These are phyloP conservation scores for Brachyrhaphis roseni DNA, from an alignment of 2,797 vertebrate genomes.

Conservation along the genomic window DNA sequence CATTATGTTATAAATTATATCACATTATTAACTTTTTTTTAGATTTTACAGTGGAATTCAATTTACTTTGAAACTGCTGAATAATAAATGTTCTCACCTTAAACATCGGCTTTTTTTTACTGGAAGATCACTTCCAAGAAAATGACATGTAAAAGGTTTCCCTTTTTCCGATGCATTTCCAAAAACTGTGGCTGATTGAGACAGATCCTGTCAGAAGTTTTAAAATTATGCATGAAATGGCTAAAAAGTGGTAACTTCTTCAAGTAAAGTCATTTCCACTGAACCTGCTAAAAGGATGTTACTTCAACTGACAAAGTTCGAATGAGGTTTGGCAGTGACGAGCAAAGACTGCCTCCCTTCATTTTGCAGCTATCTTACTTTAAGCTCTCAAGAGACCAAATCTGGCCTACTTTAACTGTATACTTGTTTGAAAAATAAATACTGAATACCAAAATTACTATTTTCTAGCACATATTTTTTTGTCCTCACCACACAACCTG, in stretches of 20 bases:
- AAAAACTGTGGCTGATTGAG: conserved; percentile 31
- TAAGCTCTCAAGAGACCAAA: conserved; percentile 52
- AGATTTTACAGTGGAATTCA: neutral
- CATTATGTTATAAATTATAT: conserved; percentile 1
- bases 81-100: neutral
- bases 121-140: neutral
- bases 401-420: conserved; percentile 66
- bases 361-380: conserved; percentile 50
- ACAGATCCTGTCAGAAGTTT: conserved; percentile 48
- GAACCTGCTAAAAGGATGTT: conserved; percentile 45
- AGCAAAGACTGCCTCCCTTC: conserved; percentile 43
- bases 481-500: neutral
- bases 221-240: conserved; percentile 54
- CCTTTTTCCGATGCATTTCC: neutral
- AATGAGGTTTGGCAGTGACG: conserved; percentile 62
- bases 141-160: conserved; percentile 14
- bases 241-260: conserved; percentile 41
- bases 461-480: neutral
- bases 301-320: conserved; percentile 43
- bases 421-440: conserved; percentile 1
- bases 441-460: neutral
- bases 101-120: neutral
- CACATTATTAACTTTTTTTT: neutral
- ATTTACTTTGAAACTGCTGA: conserved; percentile 7
- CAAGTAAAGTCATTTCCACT: conserved; percentile 28